phyloP scores from a whole-genome alignment of 2,113 vertebrate genomes.

The Oncorhynchus masou region DNA sequence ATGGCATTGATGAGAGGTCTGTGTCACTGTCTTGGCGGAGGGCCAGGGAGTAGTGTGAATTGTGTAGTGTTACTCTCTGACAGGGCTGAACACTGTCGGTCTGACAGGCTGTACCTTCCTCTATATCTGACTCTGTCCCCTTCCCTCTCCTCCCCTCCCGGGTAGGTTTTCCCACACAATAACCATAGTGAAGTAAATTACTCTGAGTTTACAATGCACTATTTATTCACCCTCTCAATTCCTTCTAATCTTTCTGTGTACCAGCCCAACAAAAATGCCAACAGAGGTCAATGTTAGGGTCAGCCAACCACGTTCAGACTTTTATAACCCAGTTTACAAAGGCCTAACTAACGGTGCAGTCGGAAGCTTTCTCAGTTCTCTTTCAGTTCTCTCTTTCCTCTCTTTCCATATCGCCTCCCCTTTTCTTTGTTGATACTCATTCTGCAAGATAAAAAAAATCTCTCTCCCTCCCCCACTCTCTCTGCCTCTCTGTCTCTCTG shows the following conservation, averaged over 20 bases:
- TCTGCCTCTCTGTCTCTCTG: too few species aligned
- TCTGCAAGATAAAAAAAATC: not conserved
- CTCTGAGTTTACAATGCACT: not conserved
- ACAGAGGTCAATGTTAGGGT: not conserved
- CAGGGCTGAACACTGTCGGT: not conserved
- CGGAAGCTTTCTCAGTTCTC: not conserved
- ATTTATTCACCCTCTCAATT: not conserved
- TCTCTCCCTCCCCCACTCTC: not conserved
- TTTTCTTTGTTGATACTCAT: too few species aligned
- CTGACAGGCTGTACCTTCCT: not conserved
- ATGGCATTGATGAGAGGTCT: too few species aligned
- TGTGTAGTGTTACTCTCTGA: not conserved
- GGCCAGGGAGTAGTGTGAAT: too few species aligned
- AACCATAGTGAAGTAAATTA: not conserved
- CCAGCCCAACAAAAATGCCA: not conserved
- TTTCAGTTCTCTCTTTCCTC: not conserved
- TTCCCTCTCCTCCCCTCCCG: not conserved
- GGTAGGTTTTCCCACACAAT: not conserved
- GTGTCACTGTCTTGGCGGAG: too few species aligned
- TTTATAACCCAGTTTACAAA: too few species aligned
- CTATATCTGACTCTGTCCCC: not conserved
- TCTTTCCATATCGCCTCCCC: not conserved
- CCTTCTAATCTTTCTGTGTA: not conserved
- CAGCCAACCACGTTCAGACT: not conserved
- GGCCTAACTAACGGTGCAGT: not conserved